Conservation (phyloP, 2,113 vertebrate genomes). For the Corythoichthys intestinalis region DNA sequence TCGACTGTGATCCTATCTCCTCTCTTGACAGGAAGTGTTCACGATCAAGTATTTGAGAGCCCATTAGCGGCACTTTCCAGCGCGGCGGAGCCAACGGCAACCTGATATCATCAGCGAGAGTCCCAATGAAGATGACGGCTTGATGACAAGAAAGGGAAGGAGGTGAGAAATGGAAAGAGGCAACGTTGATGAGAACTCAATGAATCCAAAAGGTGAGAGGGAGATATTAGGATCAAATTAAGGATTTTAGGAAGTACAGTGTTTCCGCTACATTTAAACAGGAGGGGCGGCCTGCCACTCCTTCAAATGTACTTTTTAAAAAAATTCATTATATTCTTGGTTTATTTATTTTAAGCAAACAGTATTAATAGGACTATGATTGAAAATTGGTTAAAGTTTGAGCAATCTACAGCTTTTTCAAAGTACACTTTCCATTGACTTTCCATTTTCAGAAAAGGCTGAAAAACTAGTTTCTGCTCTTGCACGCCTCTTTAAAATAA, state of each 20-base stretch:
- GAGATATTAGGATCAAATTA: neutral
- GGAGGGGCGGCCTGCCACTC: too few species aligned
- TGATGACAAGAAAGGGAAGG: conserved; percentile 47
- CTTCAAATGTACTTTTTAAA: too few species aligned
- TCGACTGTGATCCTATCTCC: conserved; percentile 60
- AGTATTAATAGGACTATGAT: too few species aligned
- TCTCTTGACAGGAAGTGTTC: conserved; percentile 51
- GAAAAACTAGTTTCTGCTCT: too few species aligned
- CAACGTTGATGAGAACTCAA: conserved; percentile 51
- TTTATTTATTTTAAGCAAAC: too few species aligned
- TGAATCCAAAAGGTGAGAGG: conserved; percentile 57
- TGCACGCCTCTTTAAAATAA: too few species aligned
- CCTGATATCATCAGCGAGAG: conserved; percentile 55
- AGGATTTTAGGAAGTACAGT: neutral
- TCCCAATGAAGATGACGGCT: conserved; percentile 54
- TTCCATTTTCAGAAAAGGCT: too few species aligned
- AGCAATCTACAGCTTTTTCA: too few species aligned
- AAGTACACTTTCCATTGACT: too few species aligned
- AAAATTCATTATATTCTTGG: too few species aligned
- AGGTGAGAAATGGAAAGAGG: conserved; percentile 42
- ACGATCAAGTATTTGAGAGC: conserved; percentile 58
- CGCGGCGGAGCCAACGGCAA: conserved; percentile 36
- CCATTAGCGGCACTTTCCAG: conserved; percentile 53
- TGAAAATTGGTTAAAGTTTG: too few species aligned
- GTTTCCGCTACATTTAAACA: neutral